A percentile compares a stretch with the other conserved stretches of the same genome.
phyloP scores from a whole-genome alignment of 2,113 vertebrate species.

The Hucho hucho region DNA sequence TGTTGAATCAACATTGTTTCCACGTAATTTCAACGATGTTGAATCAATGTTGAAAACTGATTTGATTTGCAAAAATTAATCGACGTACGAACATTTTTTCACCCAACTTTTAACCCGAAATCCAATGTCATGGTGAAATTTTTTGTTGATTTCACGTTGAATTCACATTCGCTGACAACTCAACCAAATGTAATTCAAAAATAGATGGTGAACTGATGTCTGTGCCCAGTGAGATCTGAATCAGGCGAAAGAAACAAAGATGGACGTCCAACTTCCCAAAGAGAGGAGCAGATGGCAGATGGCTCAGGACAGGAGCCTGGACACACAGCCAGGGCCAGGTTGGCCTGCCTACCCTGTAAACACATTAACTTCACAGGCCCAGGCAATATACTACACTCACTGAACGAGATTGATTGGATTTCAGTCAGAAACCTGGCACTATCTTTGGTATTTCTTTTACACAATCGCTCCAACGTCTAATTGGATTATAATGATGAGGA shows the following conservation, averaged over 20 bases:
- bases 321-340: conserved; percentile 15
- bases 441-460: conserved; percentile 14
- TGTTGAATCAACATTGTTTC: too few species aligned
- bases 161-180: too few species aligned
- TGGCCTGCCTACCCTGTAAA: conserved; percentile 24
- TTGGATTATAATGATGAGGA: conserved; percentile 40
- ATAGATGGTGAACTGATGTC: too few species aligned
- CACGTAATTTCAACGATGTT: too few species aligned
- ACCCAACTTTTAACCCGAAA: too few species aligned
- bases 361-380: conserved; percentile 30
- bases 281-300: conserved; percentile 52
- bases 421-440: conserved; percentile 25
- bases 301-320: conserved; percentile 27
- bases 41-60: too few species aligned
- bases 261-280: conserved; percentile 15
- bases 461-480: conserved; percentile 13
- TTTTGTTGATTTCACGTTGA: too few species aligned
- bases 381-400: conserved; percentile 17
- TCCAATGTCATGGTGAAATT: too few species aligned
- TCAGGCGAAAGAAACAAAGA: conserved; percentile 19
- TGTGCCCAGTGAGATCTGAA: background rate
- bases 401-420: conserved; percentile 39
- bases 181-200: too few species aligned
- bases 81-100: too few species aligned
- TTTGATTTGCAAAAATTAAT: too few species aligned